Evolutionary conservation across 2,797 vertebrate genomes (phyloP).

Genomic region (Eulemur albifrons): DNA sequence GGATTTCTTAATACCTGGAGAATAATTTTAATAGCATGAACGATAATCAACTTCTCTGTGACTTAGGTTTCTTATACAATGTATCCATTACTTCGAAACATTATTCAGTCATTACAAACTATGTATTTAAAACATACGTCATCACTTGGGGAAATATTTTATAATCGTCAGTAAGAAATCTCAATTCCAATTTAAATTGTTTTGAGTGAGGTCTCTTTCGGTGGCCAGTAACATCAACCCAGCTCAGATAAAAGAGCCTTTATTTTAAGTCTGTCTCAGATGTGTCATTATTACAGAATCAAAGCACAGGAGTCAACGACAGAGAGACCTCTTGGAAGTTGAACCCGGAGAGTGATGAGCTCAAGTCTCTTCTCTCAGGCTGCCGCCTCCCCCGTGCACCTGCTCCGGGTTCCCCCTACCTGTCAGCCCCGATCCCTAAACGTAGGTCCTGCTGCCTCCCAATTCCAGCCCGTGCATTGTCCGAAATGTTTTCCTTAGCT

Average conservation of each 20-base stretch:
- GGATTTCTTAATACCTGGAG: background rate
- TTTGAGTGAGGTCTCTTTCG: background rate
- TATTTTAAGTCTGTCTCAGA: background rate
- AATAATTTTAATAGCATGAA: constrained; percentile 22
- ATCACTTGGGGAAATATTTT: background rate
- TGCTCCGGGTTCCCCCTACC: background rate
- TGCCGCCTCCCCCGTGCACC: background rate
- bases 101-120: background rate
- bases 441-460: background rate
- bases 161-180: background rate
- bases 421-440: background rate
- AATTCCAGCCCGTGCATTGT: background rate
- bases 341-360: background rate
- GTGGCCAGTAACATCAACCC: background rate
- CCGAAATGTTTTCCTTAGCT: background rate
- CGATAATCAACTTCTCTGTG: background rate
- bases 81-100: background rate
- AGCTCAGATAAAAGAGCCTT: background rate
- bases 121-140: background rate
- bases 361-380: background rate
- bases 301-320: background rate
- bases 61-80: background rate
- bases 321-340: background rate
- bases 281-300: background rate
- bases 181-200: background rate